Evolutionary conservation across 2,888 invertebrate genomes (phyloP), one percentile per base, ranked within the genome.

Genomic region (Metalampra italica): DNA sequence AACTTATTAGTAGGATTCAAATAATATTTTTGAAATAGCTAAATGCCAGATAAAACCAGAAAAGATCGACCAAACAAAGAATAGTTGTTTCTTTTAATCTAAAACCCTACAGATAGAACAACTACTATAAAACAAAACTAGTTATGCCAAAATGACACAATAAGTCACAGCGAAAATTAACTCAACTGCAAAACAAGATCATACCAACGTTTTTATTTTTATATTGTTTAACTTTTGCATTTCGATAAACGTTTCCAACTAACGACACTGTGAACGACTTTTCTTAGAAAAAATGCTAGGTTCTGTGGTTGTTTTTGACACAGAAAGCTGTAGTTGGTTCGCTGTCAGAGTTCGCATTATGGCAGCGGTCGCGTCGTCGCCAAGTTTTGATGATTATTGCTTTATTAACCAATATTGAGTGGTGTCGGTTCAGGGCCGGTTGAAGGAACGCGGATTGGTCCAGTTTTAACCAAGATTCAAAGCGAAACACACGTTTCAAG

Each of bases 391-490:
- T 85, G 81, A 83, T 82, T 78, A 90, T 90, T 82, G 70, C 76
- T 90, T 90, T 90, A 90, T 84, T 87, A 88, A 88, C 89, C 88
- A 88, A 89, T 89, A 89, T 89, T 90, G 89, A 82, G 71, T 70
- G 71, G 57, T 64, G 69, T 65, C 73, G n/a, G n/a, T 60, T 60
- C 50, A 46, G 53, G 59, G 40, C 47, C 49, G 57, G 61, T 65
- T 51, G 5, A 51, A 71, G 67, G 11, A 22, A 15, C 4, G 15
- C 22, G 22, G 22, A 5, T 22, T 22, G 5, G 22, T 22, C 5
- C 22, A 22, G 2, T 3, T 22, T 22, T 22, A 22, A 22, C 2
- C 22, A 22, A 22, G 22, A 5, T 22, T 22, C 5, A 22, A 22
- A 3, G 2, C 22, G n/a, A 22, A 22, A 22, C 5, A 22, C 5